A percentile compares a stretch with the other conserved stretches of the same genome.
Conservation (phyloP, 2,888 invertebrate species). For the Tetanocera ferruginea region DNA sequence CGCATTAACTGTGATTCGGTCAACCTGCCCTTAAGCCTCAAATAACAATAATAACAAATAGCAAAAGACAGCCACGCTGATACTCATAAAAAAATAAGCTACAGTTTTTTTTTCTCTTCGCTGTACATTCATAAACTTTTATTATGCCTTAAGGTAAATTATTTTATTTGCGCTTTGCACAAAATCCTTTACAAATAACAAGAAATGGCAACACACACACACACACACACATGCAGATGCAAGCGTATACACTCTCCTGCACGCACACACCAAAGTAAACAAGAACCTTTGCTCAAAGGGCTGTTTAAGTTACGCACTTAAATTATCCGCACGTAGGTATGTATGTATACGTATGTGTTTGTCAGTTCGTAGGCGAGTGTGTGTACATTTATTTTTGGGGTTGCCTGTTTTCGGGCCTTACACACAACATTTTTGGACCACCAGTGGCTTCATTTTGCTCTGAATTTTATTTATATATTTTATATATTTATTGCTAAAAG, state of each 20-base stretch:
- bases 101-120: background rate
- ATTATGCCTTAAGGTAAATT: conserved; percentile 64
- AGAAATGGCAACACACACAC: conserved; percentile 3
- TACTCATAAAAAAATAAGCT: conserved; percentile 16
- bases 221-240: background rate
- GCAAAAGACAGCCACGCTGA: background rate
- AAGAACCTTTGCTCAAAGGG: conserved; percentile 43
- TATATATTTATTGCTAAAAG: background rate
- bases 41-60: conserved; percentile 22
- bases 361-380: background rate
- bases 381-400: too few relatives aligned
- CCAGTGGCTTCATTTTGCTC: conserved; percentile 53
- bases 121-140: conserved; percentile 60
- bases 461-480: conserved; percentile 32
- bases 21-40: conserved; percentile 20
- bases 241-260: background rate
- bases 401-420: conserved; percentile 8
- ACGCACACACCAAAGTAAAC: conserved; percentile 24
- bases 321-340: background rate
- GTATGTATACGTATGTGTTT: background rate
- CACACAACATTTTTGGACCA: conserved; percentile 39
- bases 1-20: background rate
- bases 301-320: conserved; percentile 52
- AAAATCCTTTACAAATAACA: conserved; percentile 33
- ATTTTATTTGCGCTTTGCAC: conserved; percentile 57